A percentile compares a stretch with the other conserved stretches of the same genome.
These are phyloP conservation scores for Fopius arisanus DNA, from an alignment of 1,140 invertebrate species.

Conservation along the genomic window DNA sequence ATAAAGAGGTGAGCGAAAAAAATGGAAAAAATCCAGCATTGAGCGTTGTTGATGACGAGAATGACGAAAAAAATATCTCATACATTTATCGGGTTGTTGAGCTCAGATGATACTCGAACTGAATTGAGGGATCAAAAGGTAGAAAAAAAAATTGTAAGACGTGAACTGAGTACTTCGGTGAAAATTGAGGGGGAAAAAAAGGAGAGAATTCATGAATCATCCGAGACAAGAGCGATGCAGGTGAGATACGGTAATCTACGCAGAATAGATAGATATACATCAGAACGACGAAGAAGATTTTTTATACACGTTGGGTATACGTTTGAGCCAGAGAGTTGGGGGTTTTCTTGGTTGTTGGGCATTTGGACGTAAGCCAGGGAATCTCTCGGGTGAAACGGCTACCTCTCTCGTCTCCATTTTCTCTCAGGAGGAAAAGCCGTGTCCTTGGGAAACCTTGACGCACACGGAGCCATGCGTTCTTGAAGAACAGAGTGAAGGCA, in stretches of 20 bases:
- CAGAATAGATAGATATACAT: neutral
- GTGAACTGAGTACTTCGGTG: neutral
- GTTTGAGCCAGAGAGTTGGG: conserved; percentile 44
- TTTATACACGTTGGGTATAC: conserved; percentile 29
- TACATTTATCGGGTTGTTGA: conserved; percentile 1
- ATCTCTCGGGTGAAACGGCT: conserved; percentile 47
- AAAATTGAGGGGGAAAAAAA: neutral
- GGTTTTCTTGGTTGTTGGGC: conserved; percentile 51
- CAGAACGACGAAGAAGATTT: neutral
- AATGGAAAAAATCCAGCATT: neutral
- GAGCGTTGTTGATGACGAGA: neutral
- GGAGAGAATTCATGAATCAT: neutral
- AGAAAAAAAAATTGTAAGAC: neutral
- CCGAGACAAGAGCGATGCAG: neutral
- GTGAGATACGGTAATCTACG: neutral
- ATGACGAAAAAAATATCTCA: neutral
- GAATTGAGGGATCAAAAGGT: neutral
- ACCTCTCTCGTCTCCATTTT: conserved; percentile 38
- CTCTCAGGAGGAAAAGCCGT: neutral
- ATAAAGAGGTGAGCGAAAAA: neutral
- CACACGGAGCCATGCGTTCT: conserved; percentile 17
- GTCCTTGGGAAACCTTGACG: conserved; percentile 18
- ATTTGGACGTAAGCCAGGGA: conserved; percentile 51
- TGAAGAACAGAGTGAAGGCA: neutral
- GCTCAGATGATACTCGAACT: neutral